phyloP scores from a whole-genome alignment of 2,113 vertebrate genomes.

The Oreochromis spilurus region DNA sequence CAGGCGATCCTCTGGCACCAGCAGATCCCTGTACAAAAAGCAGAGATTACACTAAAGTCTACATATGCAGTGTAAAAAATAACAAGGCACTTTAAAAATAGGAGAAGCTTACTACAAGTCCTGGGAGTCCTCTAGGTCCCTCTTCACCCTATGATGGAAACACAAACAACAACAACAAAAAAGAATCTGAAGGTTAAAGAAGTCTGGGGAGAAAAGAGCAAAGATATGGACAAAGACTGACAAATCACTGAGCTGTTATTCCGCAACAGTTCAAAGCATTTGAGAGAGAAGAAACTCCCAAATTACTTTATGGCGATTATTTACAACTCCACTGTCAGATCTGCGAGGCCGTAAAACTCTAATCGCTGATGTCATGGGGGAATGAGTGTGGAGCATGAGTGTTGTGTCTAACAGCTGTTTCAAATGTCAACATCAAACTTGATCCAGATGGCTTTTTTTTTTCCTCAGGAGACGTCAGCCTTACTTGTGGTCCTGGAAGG shows the following conservation, averaged over 20 bases:
- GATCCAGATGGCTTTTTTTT: background rate
- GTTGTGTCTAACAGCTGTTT: background rate
- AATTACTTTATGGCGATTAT: background rate
- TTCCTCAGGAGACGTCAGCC: background rate
- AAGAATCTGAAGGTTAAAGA: background rate
- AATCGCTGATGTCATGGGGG: background rate
- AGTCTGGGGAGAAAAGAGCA: background rate
- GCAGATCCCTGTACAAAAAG: slow-evolving; percentile 72
- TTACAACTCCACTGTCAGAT: background rate
- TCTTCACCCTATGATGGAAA: slow-evolving; percentile 59
- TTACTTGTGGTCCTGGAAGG: slow-evolving; percentile 65
- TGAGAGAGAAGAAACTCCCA: background rate
- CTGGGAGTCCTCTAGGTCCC: slow-evolving; percentile 65
- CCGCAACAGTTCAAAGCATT: background rate
- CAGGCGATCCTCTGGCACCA: slow-evolving; percentile 73
- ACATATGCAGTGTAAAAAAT: background rate
- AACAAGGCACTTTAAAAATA: background rate
- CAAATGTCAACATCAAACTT: background rate
- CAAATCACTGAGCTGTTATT: background rate
- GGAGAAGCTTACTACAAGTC: slow-evolving; percentile 59
- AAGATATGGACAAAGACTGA: background rate
- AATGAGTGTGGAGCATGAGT: background rate
- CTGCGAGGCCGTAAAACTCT: background rate
- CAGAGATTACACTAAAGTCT: background rate
- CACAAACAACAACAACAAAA: background rate